These are phyloP conservation scores for Bimastos eiseni DNA, from an alignment of 2,888 invertebrate species.

Conservation along the genomic window DNA sequence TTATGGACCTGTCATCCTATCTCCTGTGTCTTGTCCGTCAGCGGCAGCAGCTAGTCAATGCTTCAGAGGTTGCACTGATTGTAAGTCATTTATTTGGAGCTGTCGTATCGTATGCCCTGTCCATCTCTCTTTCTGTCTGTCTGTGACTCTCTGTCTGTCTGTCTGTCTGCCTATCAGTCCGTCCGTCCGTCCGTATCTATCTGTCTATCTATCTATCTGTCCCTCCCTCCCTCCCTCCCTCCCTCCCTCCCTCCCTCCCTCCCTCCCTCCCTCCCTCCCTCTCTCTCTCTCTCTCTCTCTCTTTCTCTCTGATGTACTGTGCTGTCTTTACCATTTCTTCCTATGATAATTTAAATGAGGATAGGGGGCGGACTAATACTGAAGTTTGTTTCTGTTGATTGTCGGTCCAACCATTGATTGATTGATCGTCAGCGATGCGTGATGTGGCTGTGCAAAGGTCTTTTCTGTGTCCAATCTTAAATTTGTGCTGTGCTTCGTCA, in stretches of 20 bases:
- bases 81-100: slow-evolving; percentile 17
- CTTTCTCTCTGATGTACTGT: not conserved
- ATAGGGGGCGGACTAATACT: not conserved
- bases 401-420: too few species aligned
- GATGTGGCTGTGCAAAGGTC: too few species aligned
- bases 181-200: too few species aligned
- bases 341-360: not conserved
- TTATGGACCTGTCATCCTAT: not conserved
- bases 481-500: too few species aligned
- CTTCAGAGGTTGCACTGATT: slow-evolving; percentile 9
- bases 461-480: too few species aligned
- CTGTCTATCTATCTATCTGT: too few species aligned
- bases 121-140: not conserved
- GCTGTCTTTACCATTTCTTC: not conserved
- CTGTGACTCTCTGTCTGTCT: too few species aligned
- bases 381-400: too few species aligned
- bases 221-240: too few species aligned
- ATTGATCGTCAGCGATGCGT: too few species aligned
- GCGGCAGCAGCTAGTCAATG: not conserved
- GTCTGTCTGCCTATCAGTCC: too few species aligned
- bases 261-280: not conserved
- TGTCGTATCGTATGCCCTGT: not conserved
- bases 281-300: not conserved
- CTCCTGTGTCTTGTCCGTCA: not conserved
- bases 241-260: too few species aligned